Base-by-base conservation (phyloP, 1,140 invertebrate species). In the Papilio polyxenes region DNA sequence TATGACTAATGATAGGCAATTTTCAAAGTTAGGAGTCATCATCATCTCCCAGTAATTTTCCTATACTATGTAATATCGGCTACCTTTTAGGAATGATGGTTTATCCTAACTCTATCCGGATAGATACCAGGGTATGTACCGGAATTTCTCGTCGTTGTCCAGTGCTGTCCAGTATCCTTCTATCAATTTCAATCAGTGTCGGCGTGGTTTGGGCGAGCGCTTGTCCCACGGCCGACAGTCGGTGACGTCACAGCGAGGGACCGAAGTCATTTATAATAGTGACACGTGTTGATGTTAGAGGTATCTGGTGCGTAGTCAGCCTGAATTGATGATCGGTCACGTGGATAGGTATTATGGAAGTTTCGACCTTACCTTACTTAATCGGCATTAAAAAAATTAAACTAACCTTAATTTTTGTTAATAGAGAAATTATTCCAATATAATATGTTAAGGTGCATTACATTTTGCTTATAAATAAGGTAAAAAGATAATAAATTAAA, bases 131-230 rank as follows among this genome's bases (percentile, higher is more conserved):
- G 23, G 49, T 72, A 72, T 37, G 31, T 13, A 72, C 65, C 65
- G 31, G 31, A 72, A 65, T 65, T 23, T 72, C 65, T 65, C 20
- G 62, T 37, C 65, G 65, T 72, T 37, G 81, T 75, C 53, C 59
- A 75, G 59, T 85, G 72, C 74, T 84, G 83, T 82, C 81, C 62
- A 85, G 82, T 85, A 83, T 88, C 84, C 84, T 83, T 81, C 89
- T 88, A 88, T 91, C 88, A 89, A 89, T 91, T 88, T 89, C 88
- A 91, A 91, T 91, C 87, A 89, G 87, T 87, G 78, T 84, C 83
- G 75, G 56, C 40, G 48, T 31, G 49, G 75, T 53, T 51, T 62
- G 49, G 62, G 48, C 65, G 76, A 65, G 44, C 20, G 20, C 17
- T n/a, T n/a, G 62, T 77, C 79, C 23, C n/a, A 13, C 80, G 82